Base-by-base conservation (phyloP, 2,113 vertebrate species). In the Narcine bancroftii region DNA sequence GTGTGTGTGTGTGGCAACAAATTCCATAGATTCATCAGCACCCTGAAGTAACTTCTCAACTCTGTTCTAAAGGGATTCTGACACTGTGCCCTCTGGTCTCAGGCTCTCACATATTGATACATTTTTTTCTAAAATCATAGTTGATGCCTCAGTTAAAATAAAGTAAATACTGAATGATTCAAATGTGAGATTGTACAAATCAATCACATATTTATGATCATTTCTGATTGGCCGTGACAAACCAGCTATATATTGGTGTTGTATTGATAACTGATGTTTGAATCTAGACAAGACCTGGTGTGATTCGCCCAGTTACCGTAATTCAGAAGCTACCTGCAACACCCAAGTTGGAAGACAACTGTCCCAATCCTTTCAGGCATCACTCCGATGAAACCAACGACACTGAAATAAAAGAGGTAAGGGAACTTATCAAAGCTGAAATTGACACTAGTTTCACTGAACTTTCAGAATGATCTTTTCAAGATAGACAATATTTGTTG, bases 261-360 rank as follows among this genome's bases (percentile, higher is more conserved):
- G 33, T 63, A 19, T 56, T 45, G 19, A n/a, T 24, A 29, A 53
- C n/a, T 77, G 10, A 92, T 92, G 72, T 53, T 33, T 26, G 50
- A 75, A 93, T 94, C 81, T 95, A 99, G 98, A 98, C 97, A 26
- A 99, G 96, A 93, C 98, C 97, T 56, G 97, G 97, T 93, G 96
- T 99, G 42, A 97, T 98, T 95, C 97, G 97, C 36, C 98, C 98
- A 0, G 94, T 95, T 92, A 93, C 95, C 21, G 94, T 96, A 83
- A 96, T 96, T 95, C 96, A 95, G 81, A 97, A 95, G 95, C 94
- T 95, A 92, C 92, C 94, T 21, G 93, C 95, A 92, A 95, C 95
- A 92, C 94, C 94, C 60, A 94, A 96, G n/a, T 93, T 93, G 39
- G 96, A 96, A 21, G 92, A 94, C 10, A 96, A 95, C 94, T 94